Percentiles rank a stretch among this genome's conserved stretches.
Evolutionary conservation across 1,140 invertebrate genomes (phyloP).

Genomic region (Magallana ariakensis): DNA sequence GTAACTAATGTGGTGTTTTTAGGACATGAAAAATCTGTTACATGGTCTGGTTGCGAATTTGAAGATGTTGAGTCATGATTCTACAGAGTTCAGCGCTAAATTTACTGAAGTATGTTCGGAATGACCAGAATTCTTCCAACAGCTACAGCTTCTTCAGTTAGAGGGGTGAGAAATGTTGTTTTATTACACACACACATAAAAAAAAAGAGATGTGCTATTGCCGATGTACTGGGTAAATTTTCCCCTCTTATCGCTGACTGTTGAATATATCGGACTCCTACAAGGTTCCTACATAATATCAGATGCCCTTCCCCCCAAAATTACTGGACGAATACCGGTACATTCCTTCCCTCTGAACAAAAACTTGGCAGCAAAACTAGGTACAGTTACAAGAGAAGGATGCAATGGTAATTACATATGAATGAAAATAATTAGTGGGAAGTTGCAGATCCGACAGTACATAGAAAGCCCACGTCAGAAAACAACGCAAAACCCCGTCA

Average conservation of each 20-base stretch:
- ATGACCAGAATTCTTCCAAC: neutral
- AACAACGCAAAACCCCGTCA: neutral
- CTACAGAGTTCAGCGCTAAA: neutral
- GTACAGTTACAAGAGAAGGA: neutral
- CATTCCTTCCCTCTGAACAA: neutral
- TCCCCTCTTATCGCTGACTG: no score
- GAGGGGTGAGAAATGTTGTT: neutral
- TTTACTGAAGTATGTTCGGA: neutral
- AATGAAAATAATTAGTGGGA: constrained; percentile 6
- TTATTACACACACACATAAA: neutral
- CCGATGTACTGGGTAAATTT: no score
- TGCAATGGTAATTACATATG: neutral
- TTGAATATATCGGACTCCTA: no score
- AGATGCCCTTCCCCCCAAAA: neutral
- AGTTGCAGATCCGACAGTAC: neutral
- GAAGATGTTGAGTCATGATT: neutral
- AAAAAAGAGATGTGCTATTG: no score
- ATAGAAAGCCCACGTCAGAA: neutral
- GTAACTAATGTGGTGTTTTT: no score
- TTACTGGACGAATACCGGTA: neutral
- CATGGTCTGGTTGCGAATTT: neutral
- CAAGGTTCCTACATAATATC: no score
- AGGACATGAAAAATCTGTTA: no score
- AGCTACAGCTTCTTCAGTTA: neutral
- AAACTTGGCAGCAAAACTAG: constrained; percentile 22